phyloP scores from a whole-genome alignment of 1,140 invertebrate species.

The Oncopodura yosiiana region DNA sequence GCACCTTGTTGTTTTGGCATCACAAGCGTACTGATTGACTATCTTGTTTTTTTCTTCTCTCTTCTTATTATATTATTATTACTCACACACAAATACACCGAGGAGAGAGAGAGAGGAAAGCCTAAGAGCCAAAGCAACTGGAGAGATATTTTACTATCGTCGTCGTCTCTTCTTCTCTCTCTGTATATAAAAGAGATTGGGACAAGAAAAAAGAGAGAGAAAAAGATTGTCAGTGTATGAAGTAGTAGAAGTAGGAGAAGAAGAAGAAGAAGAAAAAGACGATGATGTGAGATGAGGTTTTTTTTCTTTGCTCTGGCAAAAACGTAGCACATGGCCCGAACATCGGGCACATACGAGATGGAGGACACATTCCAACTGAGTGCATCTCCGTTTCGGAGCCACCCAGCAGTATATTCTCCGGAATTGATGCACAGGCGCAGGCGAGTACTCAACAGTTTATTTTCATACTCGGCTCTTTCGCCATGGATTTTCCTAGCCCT shows the following conservation, averaged over 20 bases:
- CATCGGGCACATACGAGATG: constrained; percentile 9
- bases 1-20: background rate
- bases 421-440: background rate
- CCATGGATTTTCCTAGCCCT: background rate
- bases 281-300: background rate
- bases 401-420: background rate
- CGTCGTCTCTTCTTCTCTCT: background rate
- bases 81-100: background rate
- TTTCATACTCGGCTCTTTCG: constrained; percentile 1
- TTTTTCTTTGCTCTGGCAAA: background rate
- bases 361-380: constrained; percentile 28
- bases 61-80: no score
- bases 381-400: background rate
- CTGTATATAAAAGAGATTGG: background rate
- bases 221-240: background rate
- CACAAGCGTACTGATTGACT: no score
- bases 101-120: background rate
- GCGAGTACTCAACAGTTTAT: constrained; percentile 3
- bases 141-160: background rate
- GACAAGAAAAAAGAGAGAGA: background rate
- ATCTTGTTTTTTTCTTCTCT: no score
- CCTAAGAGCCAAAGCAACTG: background rate
- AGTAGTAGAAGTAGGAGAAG: background rate
- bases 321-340: constrained; percentile 11
- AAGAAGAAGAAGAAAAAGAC: no score